A percentile compares a stretch with the other conserved stretches of the same genome.
These are phyloP conservation scores for Malthinus flaveolus DNA, from an alignment of 2,888 invertebrate genomes.

Conservation along the genomic window DNA sequence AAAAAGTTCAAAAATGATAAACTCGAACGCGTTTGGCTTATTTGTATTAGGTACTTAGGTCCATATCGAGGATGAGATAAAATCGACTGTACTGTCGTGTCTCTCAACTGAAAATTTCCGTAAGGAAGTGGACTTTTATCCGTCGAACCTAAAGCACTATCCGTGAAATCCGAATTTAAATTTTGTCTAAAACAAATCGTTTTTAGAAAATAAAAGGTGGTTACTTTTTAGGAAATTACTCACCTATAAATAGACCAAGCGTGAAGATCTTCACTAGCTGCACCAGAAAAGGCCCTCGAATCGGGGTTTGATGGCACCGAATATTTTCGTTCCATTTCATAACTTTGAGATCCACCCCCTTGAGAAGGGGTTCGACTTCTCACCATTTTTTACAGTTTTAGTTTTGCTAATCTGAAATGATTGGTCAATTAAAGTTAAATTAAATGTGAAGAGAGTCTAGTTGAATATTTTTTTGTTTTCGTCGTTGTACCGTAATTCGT, in stretches of 20 bases:
- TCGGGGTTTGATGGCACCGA: slow-evolving; percentile 84
- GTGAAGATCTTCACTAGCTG: slow-evolving; percentile 89
- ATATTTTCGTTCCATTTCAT: slow-evolving; percentile 80
- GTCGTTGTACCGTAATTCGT: not conserved
- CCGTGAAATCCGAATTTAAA: slow-evolving; percentile 92
- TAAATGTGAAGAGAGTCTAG: no score
- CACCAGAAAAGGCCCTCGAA: slow-evolving; percentile 70
- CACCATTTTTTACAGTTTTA: slow-evolving; percentile 35
- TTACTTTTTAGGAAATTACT: not conserved
- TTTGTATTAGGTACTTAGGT: slow-evolving; percentile 67
- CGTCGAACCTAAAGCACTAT: slow-evolving; percentile 89
- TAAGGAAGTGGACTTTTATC: slow-evolving; percentile 92
- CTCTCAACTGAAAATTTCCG: slow-evolving; percentile 90
- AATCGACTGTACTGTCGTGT: slow-evolving; percentile 92
- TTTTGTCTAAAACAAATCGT: slow-evolving; percentile 72
- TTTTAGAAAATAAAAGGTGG: not conserved
- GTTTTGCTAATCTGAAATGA: slow-evolving; percentile 14
- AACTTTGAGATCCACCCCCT: slow-evolving; percentile 59
- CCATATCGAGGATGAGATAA: slow-evolving; percentile 88
- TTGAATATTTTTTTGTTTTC: not conserved
- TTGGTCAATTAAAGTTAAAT: no score
- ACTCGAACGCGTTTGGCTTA: no score
- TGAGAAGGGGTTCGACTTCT: slow-evolving; percentile 45
- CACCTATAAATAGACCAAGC: slow-evolving; percentile 95
- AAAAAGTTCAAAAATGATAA: slow-evolving; percentile 28